Conservation (phyloP, 1,140 invertebrate species). For the Platyura marginata region DNA sequence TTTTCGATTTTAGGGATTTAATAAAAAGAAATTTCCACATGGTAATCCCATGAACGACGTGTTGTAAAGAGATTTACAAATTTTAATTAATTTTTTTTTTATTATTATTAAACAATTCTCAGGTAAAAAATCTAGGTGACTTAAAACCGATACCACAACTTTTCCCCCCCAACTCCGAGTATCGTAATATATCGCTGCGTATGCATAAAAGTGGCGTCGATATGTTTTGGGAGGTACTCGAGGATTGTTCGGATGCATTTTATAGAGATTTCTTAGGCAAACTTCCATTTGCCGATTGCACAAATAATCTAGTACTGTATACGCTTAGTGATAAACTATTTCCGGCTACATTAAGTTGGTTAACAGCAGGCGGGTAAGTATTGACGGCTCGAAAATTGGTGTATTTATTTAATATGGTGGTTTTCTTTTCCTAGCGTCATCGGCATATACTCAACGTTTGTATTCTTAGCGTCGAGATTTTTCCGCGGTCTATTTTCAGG, state of each 20-base stretch:
- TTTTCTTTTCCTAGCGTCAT: conserved; percentile 47
- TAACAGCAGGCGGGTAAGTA: conserved; percentile 61
- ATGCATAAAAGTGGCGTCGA: conserved; percentile 16
- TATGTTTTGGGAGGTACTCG: conserved; percentile 69
- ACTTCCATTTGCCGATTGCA: conserved; percentile 44
- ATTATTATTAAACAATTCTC: too few relatives aligned
- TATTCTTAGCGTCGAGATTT: conserved; percentile 78
- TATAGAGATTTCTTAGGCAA: conserved; percentile 32
- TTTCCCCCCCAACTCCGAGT: not conserved
- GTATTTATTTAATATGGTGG: too few relatives aligned
- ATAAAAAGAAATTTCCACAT: too few relatives aligned
- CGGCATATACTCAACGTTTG: conserved; percentile 91
- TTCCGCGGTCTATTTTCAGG: conserved; percentile 29
- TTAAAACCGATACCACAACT: not conserved
- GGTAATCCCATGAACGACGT: too few relatives aligned
- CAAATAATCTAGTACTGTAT: conserved; percentile 53
- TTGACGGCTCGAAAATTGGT: too few relatives aligned
- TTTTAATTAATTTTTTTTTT: too few relatives aligned
- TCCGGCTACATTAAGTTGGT: conserved; percentile 71
- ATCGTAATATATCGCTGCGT: not conserved
- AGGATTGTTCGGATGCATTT: conserved; percentile 34
- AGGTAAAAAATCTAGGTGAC: not conserved
- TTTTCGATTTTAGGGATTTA: too few relatives aligned
- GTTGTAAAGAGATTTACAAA: too few relatives aligned
- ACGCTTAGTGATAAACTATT: conserved; percentile 90